Conservation (phyloP, 2,888 invertebrate genomes). For the Lochmaea capreae region DNA sequence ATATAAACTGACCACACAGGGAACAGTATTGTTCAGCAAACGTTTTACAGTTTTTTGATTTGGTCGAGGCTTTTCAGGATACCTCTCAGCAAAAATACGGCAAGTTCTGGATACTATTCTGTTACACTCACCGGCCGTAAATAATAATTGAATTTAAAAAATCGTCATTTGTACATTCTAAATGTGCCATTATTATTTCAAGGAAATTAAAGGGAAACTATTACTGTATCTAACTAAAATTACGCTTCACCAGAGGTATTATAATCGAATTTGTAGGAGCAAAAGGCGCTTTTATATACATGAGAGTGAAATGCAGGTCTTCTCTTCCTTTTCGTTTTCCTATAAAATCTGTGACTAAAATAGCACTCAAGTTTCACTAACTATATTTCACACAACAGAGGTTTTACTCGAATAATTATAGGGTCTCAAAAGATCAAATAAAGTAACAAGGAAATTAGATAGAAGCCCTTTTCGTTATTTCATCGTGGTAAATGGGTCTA, state of each 20-base stretch:
- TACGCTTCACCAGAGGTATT: background rate
- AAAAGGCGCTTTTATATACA: background rate
- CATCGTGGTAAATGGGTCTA: slow-evolving; percentile 30
- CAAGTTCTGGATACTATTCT: no score
- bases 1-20: no score
- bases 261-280: background rate
- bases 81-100: no score
- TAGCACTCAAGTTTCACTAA: slow-evolving; percentile 9
- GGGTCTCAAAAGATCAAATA: slow-evolving; percentile 37
- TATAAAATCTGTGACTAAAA: background rate
- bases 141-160: no score
- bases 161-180: no score
- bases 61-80: no score
- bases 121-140: no score
- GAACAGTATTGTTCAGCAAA: no score
- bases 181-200: no score
- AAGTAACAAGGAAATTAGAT: slow-evolving; percentile 37
- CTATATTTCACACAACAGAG: slow-evolving; percentile 9
- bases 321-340: background rate
- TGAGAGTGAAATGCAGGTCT: background rate
- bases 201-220: background rate
- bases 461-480: slow-evolving; percentile 37
- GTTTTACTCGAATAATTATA: slow-evolving; percentile 19
- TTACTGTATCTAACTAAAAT: background rate
- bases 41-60: no score